phyloP scores from a whole-genome alignment of 1,140 invertebrate species.

The Platyscapa corneri region DNA sequence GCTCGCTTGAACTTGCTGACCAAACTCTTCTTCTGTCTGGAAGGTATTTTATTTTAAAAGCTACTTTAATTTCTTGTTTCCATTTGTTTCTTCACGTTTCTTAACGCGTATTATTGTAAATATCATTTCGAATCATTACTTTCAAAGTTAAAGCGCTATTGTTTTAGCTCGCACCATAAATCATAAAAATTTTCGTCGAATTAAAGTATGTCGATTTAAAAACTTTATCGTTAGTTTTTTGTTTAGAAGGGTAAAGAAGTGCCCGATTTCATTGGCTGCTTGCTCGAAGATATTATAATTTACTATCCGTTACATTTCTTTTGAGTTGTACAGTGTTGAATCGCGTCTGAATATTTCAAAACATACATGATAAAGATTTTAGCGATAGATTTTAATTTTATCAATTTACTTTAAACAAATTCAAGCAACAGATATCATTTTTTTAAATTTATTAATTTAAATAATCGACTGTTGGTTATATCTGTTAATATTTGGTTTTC shows the following conservation, averaged over 20 bases:
- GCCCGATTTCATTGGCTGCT: not conserved
- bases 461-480: too few relatives aligned
- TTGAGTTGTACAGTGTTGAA: not conserved
- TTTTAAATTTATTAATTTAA: too few relatives aligned
- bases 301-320: not conserved
- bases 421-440: too few relatives aligned
- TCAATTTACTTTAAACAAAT: too few relatives aligned
- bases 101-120: not conserved
- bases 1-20: not conserved
- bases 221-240: not conserved
- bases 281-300: not conserved
- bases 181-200: too few relatives aligned
- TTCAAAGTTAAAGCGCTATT: not conserved
- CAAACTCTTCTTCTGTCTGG: not conserved
- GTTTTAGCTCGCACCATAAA: not conserved
- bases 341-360: not conserved
- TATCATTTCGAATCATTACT: not conserved
- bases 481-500: too few relatives aligned
- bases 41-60: not conserved
- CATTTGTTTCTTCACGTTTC: not conserved
- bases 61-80: not conserved
- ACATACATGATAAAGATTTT: too few relatives aligned
- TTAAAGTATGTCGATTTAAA: not conserved
- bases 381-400: too few relatives aligned
- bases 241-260: not conserved